Evolutionary conservation across 2,113 vertebrate species (phyloP).

Genomic region (Cebus imitator): DNA sequence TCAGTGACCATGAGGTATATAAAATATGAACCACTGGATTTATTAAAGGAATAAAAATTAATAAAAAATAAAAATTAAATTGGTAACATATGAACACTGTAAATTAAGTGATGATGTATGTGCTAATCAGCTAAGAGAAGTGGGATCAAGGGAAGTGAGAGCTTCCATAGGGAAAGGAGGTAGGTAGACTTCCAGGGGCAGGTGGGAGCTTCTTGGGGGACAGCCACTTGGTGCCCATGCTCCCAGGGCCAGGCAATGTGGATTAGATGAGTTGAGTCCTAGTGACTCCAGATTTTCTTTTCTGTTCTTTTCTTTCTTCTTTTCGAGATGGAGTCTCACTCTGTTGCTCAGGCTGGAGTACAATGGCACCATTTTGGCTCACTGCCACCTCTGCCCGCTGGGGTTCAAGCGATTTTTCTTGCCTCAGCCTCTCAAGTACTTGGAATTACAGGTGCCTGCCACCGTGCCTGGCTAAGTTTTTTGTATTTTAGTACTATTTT

Average conservation of each 20-base stretch:
- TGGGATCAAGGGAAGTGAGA: background rate
- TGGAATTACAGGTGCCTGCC: no score
- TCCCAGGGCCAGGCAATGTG: background rate
- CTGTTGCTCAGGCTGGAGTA: no score
- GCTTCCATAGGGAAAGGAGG: fast-evolving
- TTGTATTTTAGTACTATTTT: no score
- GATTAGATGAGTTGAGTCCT: background rate
- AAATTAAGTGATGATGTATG: background rate
- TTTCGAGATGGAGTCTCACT: no score
- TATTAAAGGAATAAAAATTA: background rate
- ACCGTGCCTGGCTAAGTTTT: no score
- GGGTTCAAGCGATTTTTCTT: no score
- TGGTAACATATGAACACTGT: background rate
- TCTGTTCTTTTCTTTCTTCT: no score
- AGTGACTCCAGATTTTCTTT: background rate
- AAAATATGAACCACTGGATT: background rate
- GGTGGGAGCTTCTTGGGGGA: no score
- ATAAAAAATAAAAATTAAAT: background rate
- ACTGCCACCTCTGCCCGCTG: no score
- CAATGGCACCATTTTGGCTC: no score
- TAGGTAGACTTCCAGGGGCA: background rate
- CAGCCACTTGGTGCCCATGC: background rate
- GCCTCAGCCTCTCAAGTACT: no score
- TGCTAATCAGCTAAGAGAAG: background rate
- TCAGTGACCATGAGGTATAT: background rate